Evolutionary conservation across 23 tunicate genomes (phyloP).

Genomic region (Ciona savignyi): DNA sequence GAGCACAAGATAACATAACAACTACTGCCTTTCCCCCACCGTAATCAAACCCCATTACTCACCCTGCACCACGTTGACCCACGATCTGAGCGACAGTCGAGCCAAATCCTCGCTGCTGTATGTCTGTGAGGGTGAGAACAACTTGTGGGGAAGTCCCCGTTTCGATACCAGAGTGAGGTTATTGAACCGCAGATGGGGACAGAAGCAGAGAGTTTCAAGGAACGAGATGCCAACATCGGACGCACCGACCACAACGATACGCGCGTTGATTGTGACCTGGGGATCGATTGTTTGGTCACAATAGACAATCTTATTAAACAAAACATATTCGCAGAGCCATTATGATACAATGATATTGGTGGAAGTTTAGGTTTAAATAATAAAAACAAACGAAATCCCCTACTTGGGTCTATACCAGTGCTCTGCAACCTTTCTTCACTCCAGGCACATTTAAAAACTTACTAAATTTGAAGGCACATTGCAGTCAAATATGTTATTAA

Average conservation of each 20-base stretch:
- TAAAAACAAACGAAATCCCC: no score
- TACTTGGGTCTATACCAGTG: no score
- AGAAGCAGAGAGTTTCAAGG: constrained; percentile 81
- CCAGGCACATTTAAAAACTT: neutral
- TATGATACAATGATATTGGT: no score
- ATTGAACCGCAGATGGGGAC: constrained; percentile 92
- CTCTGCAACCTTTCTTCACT: neutral
- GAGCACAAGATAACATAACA: neutral
- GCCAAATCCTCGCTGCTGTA: constrained; percentile 73
- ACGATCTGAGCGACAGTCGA: constrained; percentile 64
- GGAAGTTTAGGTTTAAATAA: no score
- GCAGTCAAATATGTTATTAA: no score
- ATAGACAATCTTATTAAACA: neutral
- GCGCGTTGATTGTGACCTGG: constrained; percentile 90
- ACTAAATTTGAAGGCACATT: no score
- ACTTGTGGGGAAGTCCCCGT: constrained; percentile 63
- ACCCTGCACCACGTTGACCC: constrained; percentile 93
- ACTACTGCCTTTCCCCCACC: neutral
- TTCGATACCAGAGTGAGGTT: constrained; percentile 76
- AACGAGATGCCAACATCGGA: constrained; percentile 73
- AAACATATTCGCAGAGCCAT: neutral
- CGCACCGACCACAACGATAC: constrained; percentile 91
- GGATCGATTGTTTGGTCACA: neutral
- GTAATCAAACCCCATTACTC: neutral
- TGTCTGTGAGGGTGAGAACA: constrained; percentile 29